Evolutionary conservation across 2,888 invertebrate genomes (phyloP).

Genomic region (Syritta pipiens): DNA sequence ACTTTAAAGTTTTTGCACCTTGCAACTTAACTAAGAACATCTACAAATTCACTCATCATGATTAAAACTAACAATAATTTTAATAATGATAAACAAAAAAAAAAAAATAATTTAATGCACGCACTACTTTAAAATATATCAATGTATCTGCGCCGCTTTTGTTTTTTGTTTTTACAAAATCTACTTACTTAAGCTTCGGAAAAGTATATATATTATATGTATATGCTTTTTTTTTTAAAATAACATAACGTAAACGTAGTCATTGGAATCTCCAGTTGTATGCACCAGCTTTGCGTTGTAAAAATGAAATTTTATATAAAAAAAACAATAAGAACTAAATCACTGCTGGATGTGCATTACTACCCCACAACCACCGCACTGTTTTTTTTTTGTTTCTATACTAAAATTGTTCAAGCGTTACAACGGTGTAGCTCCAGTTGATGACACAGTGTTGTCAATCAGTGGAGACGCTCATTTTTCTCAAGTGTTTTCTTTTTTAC

Average conservation of each 20-base stretch:
- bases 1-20: constrained; percentile 23
- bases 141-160: constrained; percentile 15
- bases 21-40: constrained; percentile 46
- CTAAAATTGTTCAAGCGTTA: constrained; percentile 2
- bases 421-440: not conserved
- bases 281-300: constrained; percentile 55
- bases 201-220: too few relatives aligned
- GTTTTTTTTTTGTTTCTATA: constrained; percentile 1
- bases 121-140: constrained; percentile 37
- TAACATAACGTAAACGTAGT: constrained; percentile 42
- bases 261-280: constrained; percentile 58
- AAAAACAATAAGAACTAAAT: constrained; percentile 18
- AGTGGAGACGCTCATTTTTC: not conserved
- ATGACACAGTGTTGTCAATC: constrained; percentile 20
- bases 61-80: constrained; percentile 47
- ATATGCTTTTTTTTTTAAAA: constrained; percentile 16
- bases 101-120: constrained; percentile 40
- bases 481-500: not conserved
- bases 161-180: constrained; percentile 60
- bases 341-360: constrained; percentile 10
- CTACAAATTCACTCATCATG: constrained; percentile 50
- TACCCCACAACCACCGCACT: not conserved
- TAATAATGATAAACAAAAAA: constrained; percentile 8
- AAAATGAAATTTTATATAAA: constrained; percentile 25
- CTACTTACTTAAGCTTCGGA: constrained; percentile 54